Conservation (phyloP, 2,113 vertebrate species). For the Anser brachyrhynchus region DNA sequence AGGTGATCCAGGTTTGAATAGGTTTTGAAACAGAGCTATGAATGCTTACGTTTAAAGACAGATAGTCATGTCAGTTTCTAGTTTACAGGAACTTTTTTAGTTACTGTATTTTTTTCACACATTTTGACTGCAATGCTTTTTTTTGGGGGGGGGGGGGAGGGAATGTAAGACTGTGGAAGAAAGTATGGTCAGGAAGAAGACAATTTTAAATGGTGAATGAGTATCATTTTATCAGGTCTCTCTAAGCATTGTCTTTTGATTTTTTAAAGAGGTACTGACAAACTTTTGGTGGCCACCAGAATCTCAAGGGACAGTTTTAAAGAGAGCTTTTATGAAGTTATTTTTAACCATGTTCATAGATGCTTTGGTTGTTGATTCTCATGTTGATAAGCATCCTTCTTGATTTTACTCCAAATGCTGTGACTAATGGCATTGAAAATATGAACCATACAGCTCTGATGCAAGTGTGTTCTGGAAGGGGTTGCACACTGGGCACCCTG, state of each 20-base stretch:
- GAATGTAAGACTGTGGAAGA: background rate
- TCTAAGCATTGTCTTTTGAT: background rate
- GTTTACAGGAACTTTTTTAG: conserved; percentile 38
- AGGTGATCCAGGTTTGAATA: conserved; percentile 56
- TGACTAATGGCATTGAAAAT: background rate
- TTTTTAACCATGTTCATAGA: background rate
- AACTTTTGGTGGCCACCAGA: background rate
- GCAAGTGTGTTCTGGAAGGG: background rate
- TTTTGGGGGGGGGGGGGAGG: background rate
- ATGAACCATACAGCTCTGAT: background rate
- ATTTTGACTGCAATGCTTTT: background rate
- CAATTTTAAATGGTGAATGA: background rate
- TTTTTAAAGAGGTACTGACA: background rate
- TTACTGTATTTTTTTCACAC: conserved; percentile 30
- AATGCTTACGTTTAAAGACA: conserved; percentile 33
- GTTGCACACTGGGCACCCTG: background rate
- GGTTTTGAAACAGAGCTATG: conserved; percentile 44
- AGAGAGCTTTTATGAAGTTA: background rate
- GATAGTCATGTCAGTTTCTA: conserved; percentile 41
- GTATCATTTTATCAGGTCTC: background rate
- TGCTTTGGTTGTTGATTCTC: background rate
- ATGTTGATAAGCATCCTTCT: background rate
- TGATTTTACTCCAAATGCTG: background rate
- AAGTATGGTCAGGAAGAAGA: background rate
- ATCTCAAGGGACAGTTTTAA: background rate